Percentiles rank a stretch among this genome's conserved stretches.
phyloP scores from a whole-genome alignment of 2,797 vertebrate species.

The Novumbra hubbsi region DNA sequence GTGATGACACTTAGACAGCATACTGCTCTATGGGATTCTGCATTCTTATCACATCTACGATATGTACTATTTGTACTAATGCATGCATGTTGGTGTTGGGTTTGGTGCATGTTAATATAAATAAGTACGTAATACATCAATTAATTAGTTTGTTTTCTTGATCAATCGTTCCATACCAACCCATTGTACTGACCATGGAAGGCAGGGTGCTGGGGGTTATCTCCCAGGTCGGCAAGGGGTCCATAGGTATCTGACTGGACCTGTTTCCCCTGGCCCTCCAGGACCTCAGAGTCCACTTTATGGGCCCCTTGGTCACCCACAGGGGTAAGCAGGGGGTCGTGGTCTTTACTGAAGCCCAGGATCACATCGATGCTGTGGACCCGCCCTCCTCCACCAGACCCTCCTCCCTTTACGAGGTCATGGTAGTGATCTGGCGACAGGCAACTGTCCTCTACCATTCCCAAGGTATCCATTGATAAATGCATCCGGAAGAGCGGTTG shows the following conservation, averaged over 20 bases:
- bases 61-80: neutral
- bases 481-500: slow-evolving; percentile 64
- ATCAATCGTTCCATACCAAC: neutral
- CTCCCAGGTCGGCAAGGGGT: slow-evolving; percentile 64
- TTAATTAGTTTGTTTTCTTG: neutral
- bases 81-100: neutral
- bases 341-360: slow-evolving; percentile 81
- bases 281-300: slow-evolving; percentile 56
- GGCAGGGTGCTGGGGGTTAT: slow-evolving; percentile 61
- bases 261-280: slow-evolving; percentile 63
- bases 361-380: slow-evolving; percentile 82
- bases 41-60: neutral
- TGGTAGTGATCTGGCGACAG: slow-evolving; percentile 69
- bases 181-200: slow-evolving; percentile 69
- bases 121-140: neutral
- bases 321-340: slow-evolving; percentile 70
- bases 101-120: neutral
- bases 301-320: slow-evolving; percentile 51
- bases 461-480: slow-evolving; percentile 80
- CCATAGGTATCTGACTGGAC: slow-evolving; percentile 57
- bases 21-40: neutral
- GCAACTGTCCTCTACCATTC: slow-evolving; percentile 77
- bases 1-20: neutral
- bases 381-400: slow-evolving; percentile 60
- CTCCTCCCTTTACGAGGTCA: slow-evolving; percentile 74